Conservation (phyloP, 2,797 vertebrate species). For the Sylvia borin region DNA sequence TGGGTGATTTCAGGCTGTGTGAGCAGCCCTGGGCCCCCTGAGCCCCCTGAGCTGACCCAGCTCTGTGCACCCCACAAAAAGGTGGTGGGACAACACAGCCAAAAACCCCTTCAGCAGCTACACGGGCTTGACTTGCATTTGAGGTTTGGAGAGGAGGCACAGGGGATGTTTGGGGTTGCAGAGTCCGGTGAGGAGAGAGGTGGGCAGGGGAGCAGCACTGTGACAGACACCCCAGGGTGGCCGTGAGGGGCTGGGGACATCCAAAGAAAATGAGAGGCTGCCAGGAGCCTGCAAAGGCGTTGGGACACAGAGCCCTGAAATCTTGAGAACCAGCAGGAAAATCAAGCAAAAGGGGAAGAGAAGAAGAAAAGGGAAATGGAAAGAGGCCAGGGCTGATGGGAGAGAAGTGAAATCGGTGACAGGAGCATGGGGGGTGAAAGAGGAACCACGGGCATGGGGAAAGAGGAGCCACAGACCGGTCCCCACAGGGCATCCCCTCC, state of each 20-base stretch:
- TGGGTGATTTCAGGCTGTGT: accelerated
- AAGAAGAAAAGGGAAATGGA: slow-evolving; percentile 58
- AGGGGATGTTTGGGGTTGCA: neutral
- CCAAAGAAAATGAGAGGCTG: neutral
- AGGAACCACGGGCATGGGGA: neutral
- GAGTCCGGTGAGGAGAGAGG: neutral
- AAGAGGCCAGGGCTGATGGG: neutral
- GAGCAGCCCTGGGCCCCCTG: neutral
- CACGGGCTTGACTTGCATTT: neutral
- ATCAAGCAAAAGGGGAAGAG: slow-evolving; percentile 51
- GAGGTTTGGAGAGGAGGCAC: neutral
- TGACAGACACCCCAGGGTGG: neutral
- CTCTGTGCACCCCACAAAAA: neutral
- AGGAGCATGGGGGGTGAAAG: neutral
- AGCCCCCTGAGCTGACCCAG: neutral
- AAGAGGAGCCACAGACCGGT: neutral
- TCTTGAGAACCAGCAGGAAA: neutral
- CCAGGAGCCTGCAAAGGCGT: neutral
- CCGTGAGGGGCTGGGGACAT: neutral
- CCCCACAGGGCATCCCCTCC: neutral
- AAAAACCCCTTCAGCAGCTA: neutral
- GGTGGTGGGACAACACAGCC: neutral
- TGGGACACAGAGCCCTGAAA: accelerated
- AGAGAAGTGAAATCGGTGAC: slow-evolving; percentile 58
- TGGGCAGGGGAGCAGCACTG: accelerated